Base-by-base conservation (phyloP, 2,113 vertebrate genomes). In the Hippoglossus stenolepis region DNA sequence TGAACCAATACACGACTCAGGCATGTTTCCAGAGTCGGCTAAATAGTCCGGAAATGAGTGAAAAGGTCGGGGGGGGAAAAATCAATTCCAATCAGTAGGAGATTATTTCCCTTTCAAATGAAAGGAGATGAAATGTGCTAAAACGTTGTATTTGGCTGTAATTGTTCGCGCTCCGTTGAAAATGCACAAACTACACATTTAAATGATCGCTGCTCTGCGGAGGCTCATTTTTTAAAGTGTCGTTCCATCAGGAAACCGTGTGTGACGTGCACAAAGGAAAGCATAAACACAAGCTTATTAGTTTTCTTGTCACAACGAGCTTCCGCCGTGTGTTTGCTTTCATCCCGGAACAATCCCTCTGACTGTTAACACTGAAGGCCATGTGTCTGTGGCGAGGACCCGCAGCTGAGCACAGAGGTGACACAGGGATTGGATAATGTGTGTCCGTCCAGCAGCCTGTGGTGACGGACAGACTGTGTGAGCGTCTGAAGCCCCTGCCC, bases 401-500 rank as follows among this genome's bases (percentile, higher is more conserved):
- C 80, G 85, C 82, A 79, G 84, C 75, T 53, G 89, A 31, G 31
- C 31, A 31, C 31, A 31, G 31, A 90, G 84, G 5, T 57, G 31
- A 68, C 80, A 31, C 83, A 68, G 80, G 78, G 89, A 87, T 86
- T 73, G 83, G 76, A 78, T 79, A 77, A 63, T 81, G 80, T 76
- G 88, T 85, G 92, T 90, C 93, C 86, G 76, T 90, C 83, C 83
- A 91, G 85, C 82, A 38, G 56, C 66, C 84, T 75, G 86, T 84
- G 83, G 83, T 87, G 90, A 90, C 83, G 87, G 85, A 68, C 79
- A 79, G 75, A 59, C 77, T 66, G 82, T 75, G 84, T 82, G 78
- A 60, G 69, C 67, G 79, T 88, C 74, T 63, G 54, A 85, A 85
- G 89, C 40, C 40, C 1, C 31, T 1, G 31, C 31, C 31, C 10